Base-by-base conservation (phyloP, 1,140 invertebrate species). In the Musca vetustissima region DNA sequence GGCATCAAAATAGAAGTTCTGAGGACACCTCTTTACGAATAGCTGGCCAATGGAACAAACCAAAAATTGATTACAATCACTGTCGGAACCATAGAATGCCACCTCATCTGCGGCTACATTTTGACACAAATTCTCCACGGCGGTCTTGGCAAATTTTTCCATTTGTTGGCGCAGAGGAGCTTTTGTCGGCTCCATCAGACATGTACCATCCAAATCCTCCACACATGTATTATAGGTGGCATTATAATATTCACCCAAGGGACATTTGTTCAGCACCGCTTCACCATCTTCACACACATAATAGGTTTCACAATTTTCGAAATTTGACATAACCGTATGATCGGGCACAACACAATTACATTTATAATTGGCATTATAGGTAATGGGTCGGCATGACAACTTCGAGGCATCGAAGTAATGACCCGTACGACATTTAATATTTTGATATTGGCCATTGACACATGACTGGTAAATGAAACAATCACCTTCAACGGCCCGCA, bases 341-440 rank as follows among this genome's bases (percentile, higher is more conserved):
- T 75, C 68, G 13, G 76, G 76, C 36, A 78, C 47, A 17, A 78
- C 32, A 50, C 76, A 78, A 61, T 73, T 77, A 67, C 76, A 77
- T 48, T 77, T 75, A 59, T 76, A 74, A 0, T 57, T 67, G 0
- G 76, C 59, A 11, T 69, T 74, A 25, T 72, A 17, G 8, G 64
- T 22, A 8, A 74, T 70, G 8, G 76, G 75, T 4, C 73, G 28
- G 65, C 76, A 78, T 15, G 69, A 64, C 28, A 19, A 64, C 49
- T 67, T 19, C 4, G 28, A n/a, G 22, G 50, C 9, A 49, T 69
- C 32, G 22, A 69, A 69, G 47, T 66, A 69, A 11, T 57, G 49
- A 21, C 48, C 43, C 3, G 15, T 19, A 3, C 24, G 66, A 28
- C 66, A 67, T 8, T 55, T 50, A 2, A 55, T 36, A 14, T 36